Conservation (phyloP, 2,888 invertebrate genomes). For the Ectemnius continuus region DNA sequence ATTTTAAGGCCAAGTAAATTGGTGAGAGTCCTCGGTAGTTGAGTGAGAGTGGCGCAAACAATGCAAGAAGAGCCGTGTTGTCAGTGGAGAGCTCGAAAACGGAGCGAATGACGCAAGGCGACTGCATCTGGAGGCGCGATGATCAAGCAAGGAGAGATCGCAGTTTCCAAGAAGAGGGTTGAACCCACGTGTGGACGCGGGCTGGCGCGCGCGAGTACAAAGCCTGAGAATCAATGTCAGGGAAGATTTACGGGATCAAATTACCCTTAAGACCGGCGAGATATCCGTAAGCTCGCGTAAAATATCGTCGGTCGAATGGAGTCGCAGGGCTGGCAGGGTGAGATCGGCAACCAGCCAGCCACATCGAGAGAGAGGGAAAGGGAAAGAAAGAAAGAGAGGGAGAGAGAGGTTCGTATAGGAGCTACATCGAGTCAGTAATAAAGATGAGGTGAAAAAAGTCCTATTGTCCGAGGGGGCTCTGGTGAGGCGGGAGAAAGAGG, state of each 20-base stretch:
- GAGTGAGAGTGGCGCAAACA: too few relatives aligned
- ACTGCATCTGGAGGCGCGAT: background rate
- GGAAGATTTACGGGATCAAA: constrained; percentile 16
- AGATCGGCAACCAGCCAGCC: too few relatives aligned
- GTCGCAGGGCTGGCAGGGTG: background rate
- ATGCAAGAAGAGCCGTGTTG: background rate
- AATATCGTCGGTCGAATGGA: constrained; percentile 7
- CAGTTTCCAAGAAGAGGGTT: background rate
- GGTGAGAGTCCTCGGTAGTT: too few relatives aligned
- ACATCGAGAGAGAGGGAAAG: too few relatives aligned
- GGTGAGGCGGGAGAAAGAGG: constrained; percentile 9
- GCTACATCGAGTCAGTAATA: background rate
- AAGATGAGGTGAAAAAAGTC: constrained; percentile 11
- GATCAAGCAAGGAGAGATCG: background rate
- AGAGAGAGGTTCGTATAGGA: too few relatives aligned
- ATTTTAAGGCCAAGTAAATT: too few relatives aligned
- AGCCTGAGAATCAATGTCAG: background rate
- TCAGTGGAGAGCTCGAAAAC: background rate
- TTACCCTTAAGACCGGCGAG: constrained; percentile 11
- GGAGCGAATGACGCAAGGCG: constrained; percentile 3
- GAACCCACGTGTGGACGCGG: background rate
- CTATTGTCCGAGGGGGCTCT: background rate
- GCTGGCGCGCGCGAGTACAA: background rate
- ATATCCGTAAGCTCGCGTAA: constrained; percentile 7
- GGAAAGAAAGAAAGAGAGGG: too few relatives aligned